phyloP scores from a whole-genome alignment of 2,888 invertebrate species.

The Caradrina clavipalpis region DNA sequence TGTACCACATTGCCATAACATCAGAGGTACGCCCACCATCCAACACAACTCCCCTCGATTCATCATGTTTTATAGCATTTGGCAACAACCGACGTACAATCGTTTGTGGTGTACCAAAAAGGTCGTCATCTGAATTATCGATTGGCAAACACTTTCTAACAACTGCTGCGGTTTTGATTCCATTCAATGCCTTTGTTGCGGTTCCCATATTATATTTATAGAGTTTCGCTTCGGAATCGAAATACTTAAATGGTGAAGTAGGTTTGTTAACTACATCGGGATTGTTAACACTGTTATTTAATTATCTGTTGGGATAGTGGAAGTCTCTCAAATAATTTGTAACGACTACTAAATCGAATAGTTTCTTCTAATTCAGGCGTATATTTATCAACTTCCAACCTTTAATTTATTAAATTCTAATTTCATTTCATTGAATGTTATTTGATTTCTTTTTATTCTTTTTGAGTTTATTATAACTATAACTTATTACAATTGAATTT shows the following conservation, averaged over 20 bases:
- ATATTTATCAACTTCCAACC: too few relatives aligned
- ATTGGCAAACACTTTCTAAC: constrained; percentile 57
- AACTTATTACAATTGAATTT: too few relatives aligned
- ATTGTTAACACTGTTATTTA: neutral
- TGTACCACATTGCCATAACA: constrained; percentile 39
- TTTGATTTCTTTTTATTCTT: too few relatives aligned
- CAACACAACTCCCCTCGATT: constrained; percentile 45
- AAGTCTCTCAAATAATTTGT: neutral
- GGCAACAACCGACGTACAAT: constrained; percentile 51
- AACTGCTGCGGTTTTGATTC: constrained; percentile 51
- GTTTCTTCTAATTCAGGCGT: neutral
- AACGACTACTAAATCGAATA: neutral
- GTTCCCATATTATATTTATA: constrained; percentile 50
- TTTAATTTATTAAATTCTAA: too few relatives aligned
- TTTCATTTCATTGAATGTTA: too few relatives aligned
- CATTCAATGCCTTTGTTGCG: constrained; percentile 48
- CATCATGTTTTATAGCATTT: constrained; percentile 58
- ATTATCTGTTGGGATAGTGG: constrained; percentile 12
- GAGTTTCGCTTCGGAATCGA: constrained; percentile 34
- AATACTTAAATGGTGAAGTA: constrained; percentile 14
- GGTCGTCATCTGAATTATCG: constrained; percentile 42
- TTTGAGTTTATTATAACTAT: too few relatives aligned
- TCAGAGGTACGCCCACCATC: constrained; percentile 22
- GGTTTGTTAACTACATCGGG: neutral
- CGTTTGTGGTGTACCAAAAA: constrained; percentile 49